Percentiles rank a stretch among this genome's conserved stretches.
These are phyloP conservation scores for Tetragonula clypearis DNA, from an alignment of 1,140 invertebrate genomes.

Conservation along the genomic window DNA sequence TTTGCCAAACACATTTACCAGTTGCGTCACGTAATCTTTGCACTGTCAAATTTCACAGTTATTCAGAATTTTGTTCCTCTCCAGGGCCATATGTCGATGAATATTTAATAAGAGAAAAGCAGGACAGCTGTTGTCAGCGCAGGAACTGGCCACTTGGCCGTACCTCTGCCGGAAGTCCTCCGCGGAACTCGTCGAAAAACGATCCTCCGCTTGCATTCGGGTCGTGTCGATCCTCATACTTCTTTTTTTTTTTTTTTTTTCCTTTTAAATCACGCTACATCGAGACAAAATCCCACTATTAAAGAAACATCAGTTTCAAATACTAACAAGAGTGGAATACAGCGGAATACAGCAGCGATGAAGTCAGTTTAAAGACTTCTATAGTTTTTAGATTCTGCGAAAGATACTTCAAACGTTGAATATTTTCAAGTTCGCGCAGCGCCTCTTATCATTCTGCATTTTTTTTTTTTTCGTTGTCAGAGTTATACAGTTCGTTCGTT, in stretches of 20 bases:
- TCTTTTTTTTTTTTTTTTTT: background rate
- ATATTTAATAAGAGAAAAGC: slow-evolving; percentile 56
- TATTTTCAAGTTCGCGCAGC: background rate
- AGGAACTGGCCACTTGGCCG: slow-evolving; percentile 55
- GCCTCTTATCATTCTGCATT: too few species aligned
- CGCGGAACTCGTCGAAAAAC: slow-evolving; percentile 47
- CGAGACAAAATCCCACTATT: background rate
- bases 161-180: slow-evolving; percentile 50
- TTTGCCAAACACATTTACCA: background rate
- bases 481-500: too few species aligned
- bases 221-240: background rate
- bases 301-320: too few species aligned
- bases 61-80: background rate
- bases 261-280: background rate
- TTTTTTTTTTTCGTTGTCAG: background rate
- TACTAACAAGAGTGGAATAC: background rate
- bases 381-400: too few species aligned
- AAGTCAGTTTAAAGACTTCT: background rate
- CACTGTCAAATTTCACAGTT: background rate
- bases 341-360: background rate
- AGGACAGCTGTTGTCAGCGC: slow-evolving; percentile 48
- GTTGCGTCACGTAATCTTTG: background rate
- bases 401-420: background rate
- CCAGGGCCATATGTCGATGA: slow-evolving; percentile 42
- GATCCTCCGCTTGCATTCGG: slow-evolving; percentile 12